Evolutionary conservation across 2,888 invertebrate genomes (phyloP).

Genomic region (Auanema freiburgensis): DNA sequence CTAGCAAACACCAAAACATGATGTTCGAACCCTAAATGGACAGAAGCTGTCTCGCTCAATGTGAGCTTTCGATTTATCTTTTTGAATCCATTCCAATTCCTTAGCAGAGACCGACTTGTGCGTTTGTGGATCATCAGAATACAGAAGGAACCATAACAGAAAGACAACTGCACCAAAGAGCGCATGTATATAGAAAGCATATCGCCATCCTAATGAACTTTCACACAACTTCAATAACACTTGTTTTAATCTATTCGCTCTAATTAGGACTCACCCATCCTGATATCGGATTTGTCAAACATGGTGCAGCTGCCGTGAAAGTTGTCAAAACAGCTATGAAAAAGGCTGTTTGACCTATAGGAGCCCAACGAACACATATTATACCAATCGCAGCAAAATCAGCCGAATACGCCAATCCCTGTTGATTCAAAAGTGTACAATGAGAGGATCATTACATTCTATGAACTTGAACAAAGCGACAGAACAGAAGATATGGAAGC

Average conservation of each 20-base stretch:
- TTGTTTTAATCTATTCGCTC: not conserved
- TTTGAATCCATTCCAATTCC: slow-evolving; percentile 48
- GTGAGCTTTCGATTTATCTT: slow-evolving; percentile 52
- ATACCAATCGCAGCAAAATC: slow-evolving; percentile 49
- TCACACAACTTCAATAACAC: slow-evolving; percentile 46
- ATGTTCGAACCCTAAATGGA: slow-evolving; percentile 45
- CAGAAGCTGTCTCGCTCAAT: slow-evolving; percentile 55
- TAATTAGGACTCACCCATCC: slow-evolving; percentile 40
- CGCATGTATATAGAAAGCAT: slow-evolving; percentile 53
- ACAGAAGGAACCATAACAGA: slow-evolving; percentile 37
- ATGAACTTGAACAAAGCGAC: slow-evolving; percentile 44
- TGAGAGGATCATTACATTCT: no score
- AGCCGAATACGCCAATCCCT: slow-evolving; percentile 43
- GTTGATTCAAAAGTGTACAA: not conserved
- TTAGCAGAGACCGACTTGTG: slow-evolving; percentile 29
- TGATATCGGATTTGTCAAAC: slow-evolving; percentile 52
- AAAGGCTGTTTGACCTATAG: slow-evolving; percentile 51
- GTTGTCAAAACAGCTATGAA: slow-evolving; percentile 56
- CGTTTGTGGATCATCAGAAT: slow-evolving; percentile 46
- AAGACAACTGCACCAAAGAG: slow-evolving; percentile 32
- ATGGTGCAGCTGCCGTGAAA: slow-evolving; percentile 52
- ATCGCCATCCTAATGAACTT: slow-evolving; percentile 52
- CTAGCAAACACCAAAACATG: not conserved
- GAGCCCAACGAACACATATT: slow-evolving; percentile 54
- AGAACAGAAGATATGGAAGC: slow-evolving; percentile 28